These are phyloP conservation scores for Empis stercorea DNA, from an alignment of 2,888 invertebrate species.

Conservation along the genomic window DNA sequence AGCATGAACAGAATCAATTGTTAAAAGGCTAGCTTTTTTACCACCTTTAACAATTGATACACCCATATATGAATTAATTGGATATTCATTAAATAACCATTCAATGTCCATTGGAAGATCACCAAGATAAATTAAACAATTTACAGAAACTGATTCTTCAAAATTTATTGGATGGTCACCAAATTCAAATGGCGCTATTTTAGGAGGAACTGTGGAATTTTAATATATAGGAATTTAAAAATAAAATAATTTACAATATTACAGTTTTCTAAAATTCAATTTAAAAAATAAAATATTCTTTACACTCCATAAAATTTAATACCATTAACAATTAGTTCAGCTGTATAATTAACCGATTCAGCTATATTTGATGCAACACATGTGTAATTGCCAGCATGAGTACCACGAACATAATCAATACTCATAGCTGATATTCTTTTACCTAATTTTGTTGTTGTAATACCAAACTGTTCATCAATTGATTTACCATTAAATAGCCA, in stretches of 20 bases:
- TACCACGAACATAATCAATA: constrained; percentile 54
- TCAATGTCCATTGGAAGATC: constrained; percentile 51
- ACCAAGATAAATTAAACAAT: constrained; percentile 47
- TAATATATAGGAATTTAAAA: not conserved
- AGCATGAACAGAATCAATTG: constrained; percentile 48
- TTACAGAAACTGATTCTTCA: constrained; percentile 48
- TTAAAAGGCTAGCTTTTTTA: constrained; percentile 46
- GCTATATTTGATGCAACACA: constrained; percentile 55
- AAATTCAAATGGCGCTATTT: constrained; percentile 59
- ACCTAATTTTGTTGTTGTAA: constrained; percentile 40
- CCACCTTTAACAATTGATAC: constrained; percentile 40
- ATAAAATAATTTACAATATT: not conserved
- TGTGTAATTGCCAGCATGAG: constrained; percentile 58
- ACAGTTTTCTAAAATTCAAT: not conserved
- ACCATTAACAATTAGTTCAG: constrained; percentile 49
- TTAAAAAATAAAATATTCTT: no score
- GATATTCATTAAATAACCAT: constrained; percentile 40
- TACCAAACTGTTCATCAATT: constrained; percentile 39
- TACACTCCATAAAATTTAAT: no score
- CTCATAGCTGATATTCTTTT: constrained; percentile 51
- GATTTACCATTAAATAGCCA: constrained; percentile 49
- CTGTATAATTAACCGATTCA: constrained; percentile 45
- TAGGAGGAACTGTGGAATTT: constrained; percentile 52
- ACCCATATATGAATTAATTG: constrained; percentile 31
- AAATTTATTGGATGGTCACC: constrained; percentile 54